Evolutionary conservation across 2,888 invertebrate genomes (phyloP).

Genomic region (Meteorus colon): DNA sequence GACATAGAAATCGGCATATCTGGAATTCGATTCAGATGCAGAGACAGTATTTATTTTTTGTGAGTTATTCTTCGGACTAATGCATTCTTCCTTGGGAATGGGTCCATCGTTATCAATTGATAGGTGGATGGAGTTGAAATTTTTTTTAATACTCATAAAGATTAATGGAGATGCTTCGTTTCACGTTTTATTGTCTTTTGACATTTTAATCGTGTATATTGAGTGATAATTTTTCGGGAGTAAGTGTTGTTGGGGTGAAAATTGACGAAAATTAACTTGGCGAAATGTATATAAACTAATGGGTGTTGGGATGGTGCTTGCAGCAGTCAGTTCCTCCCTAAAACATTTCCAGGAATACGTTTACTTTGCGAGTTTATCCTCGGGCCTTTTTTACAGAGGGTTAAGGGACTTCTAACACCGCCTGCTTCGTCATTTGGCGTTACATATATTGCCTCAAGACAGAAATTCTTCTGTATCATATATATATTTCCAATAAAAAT

Average conservation of each 20-base stretch:
- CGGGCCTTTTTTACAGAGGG: slow-evolving; percentile 23
- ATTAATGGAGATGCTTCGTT: neutral
- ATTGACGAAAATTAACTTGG: slow-evolving; percentile 28
- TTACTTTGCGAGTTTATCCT: slow-evolving; percentile 13
- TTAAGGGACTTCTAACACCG: slow-evolving; percentile 23
- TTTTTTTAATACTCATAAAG: neutral
- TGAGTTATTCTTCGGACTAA: too few species aligned
- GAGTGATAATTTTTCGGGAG: slow-evolving; percentile 22
- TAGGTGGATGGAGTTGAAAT: slow-evolving; percentile 3
- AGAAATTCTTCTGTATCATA: slow-evolving; percentile 27
- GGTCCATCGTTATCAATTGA: too few species aligned
- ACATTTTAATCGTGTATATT: slow-evolving; percentile 1
- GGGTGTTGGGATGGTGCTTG: slow-evolving; percentile 3
- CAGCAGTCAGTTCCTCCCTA: slow-evolving; percentile 6
- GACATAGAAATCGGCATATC: too few species aligned
- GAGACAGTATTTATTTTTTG: too few species aligned
- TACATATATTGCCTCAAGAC: slow-evolving; percentile 33
- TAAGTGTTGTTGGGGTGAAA: slow-evolving; percentile 19
- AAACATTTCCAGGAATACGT: slow-evolving; percentile 24
- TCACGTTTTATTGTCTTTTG: neutral
- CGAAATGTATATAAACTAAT: neutral
- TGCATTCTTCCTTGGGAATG: too few species aligned
- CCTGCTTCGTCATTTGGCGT: neutral
- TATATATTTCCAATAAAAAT: slow-evolving; percentile 28
- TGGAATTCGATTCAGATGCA: too few species aligned